Conservation (phyloP, 2,888 invertebrate species). For the Noctuana brunneofusca region DNA sequence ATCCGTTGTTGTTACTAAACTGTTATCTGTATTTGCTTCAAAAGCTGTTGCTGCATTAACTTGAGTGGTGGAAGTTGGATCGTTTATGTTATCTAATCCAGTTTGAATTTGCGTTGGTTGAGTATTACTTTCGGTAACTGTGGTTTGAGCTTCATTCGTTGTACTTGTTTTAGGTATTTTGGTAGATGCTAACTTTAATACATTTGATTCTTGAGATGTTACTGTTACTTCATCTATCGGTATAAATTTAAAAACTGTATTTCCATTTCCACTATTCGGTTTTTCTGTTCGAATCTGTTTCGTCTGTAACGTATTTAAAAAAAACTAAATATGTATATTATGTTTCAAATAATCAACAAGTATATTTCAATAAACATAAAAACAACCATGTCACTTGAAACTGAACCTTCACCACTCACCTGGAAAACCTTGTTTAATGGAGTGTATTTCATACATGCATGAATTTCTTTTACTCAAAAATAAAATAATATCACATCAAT, state of each 20-base stretch:
- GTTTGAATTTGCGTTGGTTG: conserved; percentile 60
- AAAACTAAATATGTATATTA: conserved; percentile 22
- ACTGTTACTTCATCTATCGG: conserved; percentile 74
- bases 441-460: conserved; percentile 29
- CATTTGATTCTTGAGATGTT: conserved; percentile 68
- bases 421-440: conserved; percentile 33
- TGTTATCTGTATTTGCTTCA: conserved; percentile 40
- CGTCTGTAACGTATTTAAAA: conserved; percentile 70
- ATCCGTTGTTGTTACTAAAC: conserved; percentile 38
- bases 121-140: conserved; percentile 64
- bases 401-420: conserved; percentile 69
- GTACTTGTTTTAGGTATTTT: conserved; percentile 58
- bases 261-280: conserved; percentile 66
- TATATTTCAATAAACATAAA: conserved; percentile 1
- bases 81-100: conserved; percentile 46
- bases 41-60: conserved; percentile 43
- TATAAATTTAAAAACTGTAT: conserved; percentile 75
- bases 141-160: conserved; percentile 51
- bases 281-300: conserved; percentile 80
- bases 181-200: conserved; percentile 67
- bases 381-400: conserved; percentile 10
- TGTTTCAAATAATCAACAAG: neutral
- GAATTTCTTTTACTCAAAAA: conserved; percentile 1
- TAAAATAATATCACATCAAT: conserved; percentile 1
- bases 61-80: conserved; percentile 49